Evolutionary conservation across 2,113 vertebrate species (phyloP).

Genomic region (Anguilla rostrata): DNA sequence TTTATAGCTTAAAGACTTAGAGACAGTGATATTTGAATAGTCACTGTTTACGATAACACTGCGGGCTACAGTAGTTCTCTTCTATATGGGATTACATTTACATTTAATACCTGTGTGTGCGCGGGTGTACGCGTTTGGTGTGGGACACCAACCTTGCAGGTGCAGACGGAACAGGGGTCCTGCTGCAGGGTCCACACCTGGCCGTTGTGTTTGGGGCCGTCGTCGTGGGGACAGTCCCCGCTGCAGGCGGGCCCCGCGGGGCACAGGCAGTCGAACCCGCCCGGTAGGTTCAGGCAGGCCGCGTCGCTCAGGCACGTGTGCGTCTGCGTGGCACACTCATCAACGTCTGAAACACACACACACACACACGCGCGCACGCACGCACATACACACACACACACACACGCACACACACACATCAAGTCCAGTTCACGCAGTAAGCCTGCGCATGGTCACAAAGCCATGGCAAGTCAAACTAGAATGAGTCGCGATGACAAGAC

Average conservation of each 20-base stretch:
- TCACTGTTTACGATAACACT: too few relatives aligned
- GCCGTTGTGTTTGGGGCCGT: slow-evolving; percentile 77
- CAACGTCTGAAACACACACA: slow-evolving; percentile 76
- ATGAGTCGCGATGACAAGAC: too few relatives aligned
- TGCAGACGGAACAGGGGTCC: slow-evolving; percentile 86
- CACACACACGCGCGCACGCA: not conserved
- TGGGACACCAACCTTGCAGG: slow-evolving; percentile 79
- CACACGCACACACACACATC: too few relatives aligned
- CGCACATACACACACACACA: not conserved
- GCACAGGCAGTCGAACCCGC: slow-evolving; percentile 90
- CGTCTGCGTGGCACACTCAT: slow-evolving; percentile 87
- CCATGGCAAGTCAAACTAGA: too few relatives aligned
- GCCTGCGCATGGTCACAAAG: too few relatives aligned
- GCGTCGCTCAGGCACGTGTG: slow-evolving; percentile 95
- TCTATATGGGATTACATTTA: too few relatives aligned
- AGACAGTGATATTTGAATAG: too few relatives aligned
- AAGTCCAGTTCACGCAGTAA: too few relatives aligned
- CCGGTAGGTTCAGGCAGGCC: slow-evolving; percentile 89
- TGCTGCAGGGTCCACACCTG: slow-evolving; percentile 87
- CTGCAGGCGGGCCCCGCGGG: slow-evolving; percentile 82
- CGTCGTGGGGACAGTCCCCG: slow-evolving; percentile 84
- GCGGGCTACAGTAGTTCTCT: too few relatives aligned
- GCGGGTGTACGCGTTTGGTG: not conserved
- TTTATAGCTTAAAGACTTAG: too few relatives aligned
- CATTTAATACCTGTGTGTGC: not conserved